Evolutionary conservation across 2,113 vertebrate genomes (phyloP).

Genomic region (Syngnathoides biaculeatus): DNA sequence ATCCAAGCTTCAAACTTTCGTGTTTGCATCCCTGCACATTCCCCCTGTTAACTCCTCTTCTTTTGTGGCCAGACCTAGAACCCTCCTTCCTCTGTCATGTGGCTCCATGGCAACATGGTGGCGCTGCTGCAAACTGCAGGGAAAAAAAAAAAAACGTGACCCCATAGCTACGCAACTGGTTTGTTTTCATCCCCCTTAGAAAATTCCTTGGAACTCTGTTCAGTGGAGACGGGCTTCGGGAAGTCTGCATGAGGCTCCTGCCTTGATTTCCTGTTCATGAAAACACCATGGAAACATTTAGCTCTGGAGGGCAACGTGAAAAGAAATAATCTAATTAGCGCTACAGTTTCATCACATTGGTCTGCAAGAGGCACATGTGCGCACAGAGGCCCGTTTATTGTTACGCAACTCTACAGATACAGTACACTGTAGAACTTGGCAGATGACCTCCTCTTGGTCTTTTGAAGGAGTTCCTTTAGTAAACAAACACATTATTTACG

Average conservation of each 20-base stretch:
- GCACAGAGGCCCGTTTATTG: conserved; percentile 34
- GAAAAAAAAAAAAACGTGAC: background rate
- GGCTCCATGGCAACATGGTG: conserved; percentile 26
- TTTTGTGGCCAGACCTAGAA: background rate
- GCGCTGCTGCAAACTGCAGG: background rate
- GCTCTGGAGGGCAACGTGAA: background rate
- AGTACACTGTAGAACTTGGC: conserved; percentile 9
- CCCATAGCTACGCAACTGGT: background rate
- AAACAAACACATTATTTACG: conserved; percentile 2
- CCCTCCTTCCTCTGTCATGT: conserved; percentile 44
- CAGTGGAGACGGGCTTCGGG: background rate
- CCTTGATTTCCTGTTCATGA: background rate
- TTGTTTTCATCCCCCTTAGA: background rate
- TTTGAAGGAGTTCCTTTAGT: conserved; percentile 8
- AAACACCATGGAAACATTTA: conserved; percentile 19
- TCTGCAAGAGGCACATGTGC: conserved; percentile 4
- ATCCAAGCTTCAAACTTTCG: conserved; percentile 9
- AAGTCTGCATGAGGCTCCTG: background rate
- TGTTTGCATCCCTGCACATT: conserved; percentile 23
- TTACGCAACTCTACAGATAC: conserved; percentile 34
- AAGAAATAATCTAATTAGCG: conserved; percentile 24
- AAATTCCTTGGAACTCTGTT: conserved; percentile 11
- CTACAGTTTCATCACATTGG: conserved; percentile 9
- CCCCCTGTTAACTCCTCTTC: conserved; percentile 22
- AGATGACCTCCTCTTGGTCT: conserved; percentile 14